Base-by-base conservation (phyloP, 2,113 vertebrate genomes). In the Lucifuga dentata region DNA sequence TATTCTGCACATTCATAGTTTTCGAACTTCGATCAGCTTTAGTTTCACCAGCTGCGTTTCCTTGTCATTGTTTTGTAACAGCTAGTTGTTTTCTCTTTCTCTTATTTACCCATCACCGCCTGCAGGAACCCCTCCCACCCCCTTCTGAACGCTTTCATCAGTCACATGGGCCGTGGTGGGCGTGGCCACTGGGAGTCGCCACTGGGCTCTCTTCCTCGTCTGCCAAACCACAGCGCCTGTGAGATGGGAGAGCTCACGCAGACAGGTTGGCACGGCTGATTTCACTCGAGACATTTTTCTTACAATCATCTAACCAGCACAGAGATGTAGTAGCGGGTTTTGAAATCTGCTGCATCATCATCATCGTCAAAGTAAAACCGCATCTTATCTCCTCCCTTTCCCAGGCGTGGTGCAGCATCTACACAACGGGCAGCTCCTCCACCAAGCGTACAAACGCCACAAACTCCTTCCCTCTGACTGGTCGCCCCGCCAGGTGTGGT, bases 181-280 rank as follows among this genome's bases (percentile, higher is more conserved):
- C 92, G 86, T 66, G 91, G 92, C 49, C 93, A 93, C 68, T 95
- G 97, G 90, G 97, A 98, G 72, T 92, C 95, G 11, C 88, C 93
- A 17, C 85, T 99, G 21, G 91, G 90, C 61, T 94, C 94, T 16
- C 86, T 98, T 66, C 92, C 96, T 50, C 95, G 95, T n/a, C 91
- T 96, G 71, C 97, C 98, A 20, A 97, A 91, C 46, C 97, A 98
- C 73, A 93, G 88, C 2, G 35, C 88, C 39, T 99, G 98, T 35
- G 98, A 99, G 84, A 96, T 96, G 92, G 97, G 98, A 40, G 96
- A 98, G 56, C 96, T 99, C 44, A 99, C 97, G 0, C 97, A 99
- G 91, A 98, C 96, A 91, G 98, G 98, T 99, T 76, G 21, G 64
- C 13, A 15, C 2, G 10, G 19, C n/a, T 29, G 8, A 1, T 5